Evolutionary conservation across 2,797 vertebrate genomes (phyloP).

Genomic region (Hipposideros larvatus): DNA sequence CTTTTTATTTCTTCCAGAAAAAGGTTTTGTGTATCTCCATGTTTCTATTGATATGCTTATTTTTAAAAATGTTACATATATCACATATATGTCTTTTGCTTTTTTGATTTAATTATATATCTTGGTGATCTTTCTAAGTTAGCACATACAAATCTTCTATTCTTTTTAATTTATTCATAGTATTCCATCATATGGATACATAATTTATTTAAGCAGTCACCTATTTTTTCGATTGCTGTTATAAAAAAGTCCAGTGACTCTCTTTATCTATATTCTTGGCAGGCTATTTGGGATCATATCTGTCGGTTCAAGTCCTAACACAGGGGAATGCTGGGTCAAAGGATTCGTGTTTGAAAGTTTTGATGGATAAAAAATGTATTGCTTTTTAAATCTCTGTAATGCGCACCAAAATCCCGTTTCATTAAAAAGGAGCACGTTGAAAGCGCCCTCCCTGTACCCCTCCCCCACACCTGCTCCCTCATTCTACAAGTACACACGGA

Average conservation of each 20-base stretch:
- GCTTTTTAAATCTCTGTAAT: neutral
- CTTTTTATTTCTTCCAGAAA: neutral
- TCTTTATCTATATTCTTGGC: neutral
- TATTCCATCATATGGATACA: neutral
- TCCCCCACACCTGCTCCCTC: neutral
- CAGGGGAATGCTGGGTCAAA: neutral
- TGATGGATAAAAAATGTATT: neutral
- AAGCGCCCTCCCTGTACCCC: too few relatives aligned
- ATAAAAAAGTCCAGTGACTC: neutral
- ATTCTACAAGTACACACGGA: neutral
- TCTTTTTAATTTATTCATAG: neutral
- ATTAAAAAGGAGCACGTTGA: neutral
- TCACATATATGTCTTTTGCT: neutral
- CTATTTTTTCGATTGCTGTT: conserved; percentile 34
- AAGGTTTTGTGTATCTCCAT: neutral
- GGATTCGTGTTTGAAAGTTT: neutral
- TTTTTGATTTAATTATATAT: neutral
- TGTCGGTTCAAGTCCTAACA: neutral
- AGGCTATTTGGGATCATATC: neutral
- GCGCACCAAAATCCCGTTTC: neutral
- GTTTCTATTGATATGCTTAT: neutral
- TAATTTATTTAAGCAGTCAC: conserved; percentile 9
- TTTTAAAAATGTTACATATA: neutral
- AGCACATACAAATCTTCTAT: neutral
- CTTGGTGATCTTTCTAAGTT: neutral